Conservation (phyloP, 2,888 invertebrate species). For the Dastarcus helophoroides region DNA sequence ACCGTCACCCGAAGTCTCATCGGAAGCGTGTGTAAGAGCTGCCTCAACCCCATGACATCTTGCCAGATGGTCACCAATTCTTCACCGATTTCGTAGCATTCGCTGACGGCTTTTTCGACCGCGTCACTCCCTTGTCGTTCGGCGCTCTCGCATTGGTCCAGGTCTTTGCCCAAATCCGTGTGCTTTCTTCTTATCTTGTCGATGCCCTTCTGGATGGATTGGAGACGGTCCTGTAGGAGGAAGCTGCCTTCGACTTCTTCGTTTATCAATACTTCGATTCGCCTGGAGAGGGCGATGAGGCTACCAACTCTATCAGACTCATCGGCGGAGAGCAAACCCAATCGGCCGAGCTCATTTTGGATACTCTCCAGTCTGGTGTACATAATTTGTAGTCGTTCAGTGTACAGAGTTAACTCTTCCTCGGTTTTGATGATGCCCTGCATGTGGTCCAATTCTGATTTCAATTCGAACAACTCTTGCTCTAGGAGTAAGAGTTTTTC, state of each 20-base stretch:
- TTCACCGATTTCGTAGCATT: constrained; percentile 58
- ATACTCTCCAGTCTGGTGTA: constrained; percentile 63
- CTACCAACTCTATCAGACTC: constrained; percentile 70
- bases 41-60: constrained; percentile 62
- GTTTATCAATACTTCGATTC: constrained; percentile 57
- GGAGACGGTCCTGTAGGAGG: constrained; percentile 62
- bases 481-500: constrained; percentile 66
- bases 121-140: constrained; percentile 65
- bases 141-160: constrained; percentile 64
- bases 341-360: constrained; percentile 65
- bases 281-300: constrained; percentile 56
- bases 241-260: constrained; percentile 70
- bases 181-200: constrained; percentile 56
- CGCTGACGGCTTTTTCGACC: constrained; percentile 63
- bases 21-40: constrained; percentile 66
- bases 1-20: constrained; percentile 63
- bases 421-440: constrained; percentile 72
- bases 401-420: constrained; percentile 70
- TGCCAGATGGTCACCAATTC: constrained; percentile 65
- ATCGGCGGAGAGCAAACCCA: constrained; percentile 59
- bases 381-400: constrained; percentile 69
- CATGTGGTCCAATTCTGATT: constrained; percentile 54
- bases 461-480: constrained; percentile 64
- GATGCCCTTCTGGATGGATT: constrained; percentile 61
- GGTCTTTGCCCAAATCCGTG: constrained; percentile 44